Evolutionary conservation across 2,113 vertebrate genomes (phyloP), one percentile per base, ranked within the genome.

Genomic region (Limnothrissa miodon): DNA sequence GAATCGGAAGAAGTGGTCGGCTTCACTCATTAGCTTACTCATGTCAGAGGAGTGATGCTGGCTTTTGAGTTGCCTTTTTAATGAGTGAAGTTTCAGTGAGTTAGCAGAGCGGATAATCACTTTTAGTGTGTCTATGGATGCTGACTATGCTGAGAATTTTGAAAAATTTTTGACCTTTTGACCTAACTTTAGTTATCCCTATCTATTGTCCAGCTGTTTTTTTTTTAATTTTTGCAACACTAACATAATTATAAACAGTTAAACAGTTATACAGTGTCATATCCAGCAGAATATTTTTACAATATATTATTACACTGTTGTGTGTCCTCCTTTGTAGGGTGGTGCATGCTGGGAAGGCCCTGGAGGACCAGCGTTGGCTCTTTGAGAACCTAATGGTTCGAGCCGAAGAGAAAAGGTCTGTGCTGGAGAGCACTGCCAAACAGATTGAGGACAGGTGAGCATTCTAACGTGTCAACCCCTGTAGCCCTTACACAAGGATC

Each of bases 291-390:
- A 42, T 42, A 42, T 42, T 42, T 42, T 42, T 42, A 42, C 6
- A 42, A 6, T 42, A 42, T 42, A 42, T 42, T 42, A 42, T 42
- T 42, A 42, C 6, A 74, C 33, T 5, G 19, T 74, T 33, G 15
- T 39, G 25, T 4, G 39, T 80, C 42, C 82, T 39, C 59, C 23
- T 45, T 19, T 39, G 80, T 79, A 95, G 95, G 87, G 87, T 95
- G 86, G 89, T 94, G 86, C 93, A 92, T 84, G 92, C 93, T 6
- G 89, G 91, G 21, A 94, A 95, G 89, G 95, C 95, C 59, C 90
- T 95, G 2, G 92, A 94, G 87, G 94, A 95, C 83, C 95, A 95
- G 87, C 92, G 90, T 21, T 95, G 95, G 94, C 89, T 95, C 81
- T 92, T 95, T 87, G 93, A 95, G 90, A 94, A 86, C 84, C 89